Base-by-base conservation (phyloP, 2,888 invertebrate genomes). In the Dinocampus coccinellae region DNA sequence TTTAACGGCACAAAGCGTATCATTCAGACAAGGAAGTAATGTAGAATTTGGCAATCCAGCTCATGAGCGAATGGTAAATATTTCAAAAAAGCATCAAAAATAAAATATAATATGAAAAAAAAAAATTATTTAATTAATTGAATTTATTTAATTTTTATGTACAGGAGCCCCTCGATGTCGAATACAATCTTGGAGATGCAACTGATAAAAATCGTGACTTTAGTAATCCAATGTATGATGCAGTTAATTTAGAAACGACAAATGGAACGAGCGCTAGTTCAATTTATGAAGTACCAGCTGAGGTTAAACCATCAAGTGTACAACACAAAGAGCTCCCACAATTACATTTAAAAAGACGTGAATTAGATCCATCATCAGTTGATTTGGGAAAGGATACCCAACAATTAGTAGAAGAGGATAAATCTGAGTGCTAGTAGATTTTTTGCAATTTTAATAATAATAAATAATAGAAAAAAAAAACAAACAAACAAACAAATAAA, bases 141-240 rank as follows among this genome's bases (percentile, higher is more conserved):
- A n/a, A 9, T 36, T 9, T 24, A 36, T 13, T 10, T 34, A 63
- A n/a, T 73, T 63, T 10, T 64, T 34, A 60, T 33, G 75, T 70
- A 10, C 64, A 88, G 89, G 92, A 92, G 85, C 92, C 93, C 10
- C 88, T 93, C 39, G 95, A 95, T 83, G 92, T 92, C 52, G 95
- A 94, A 72, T 95, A 95, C 88, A 93, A 91, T 82, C 88, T 96
- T 81, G 94, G 94, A 81, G 94, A 95, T 75, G 91, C 93, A 2
- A 90, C 90, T 79, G 91, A 92, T 79, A 96, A 95, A 88, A 93
- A 93, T 71, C 90, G 97, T 66, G 98, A 99, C 88, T 99, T 99
- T 90, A 95, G 96, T 83, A 99, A 99, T 89, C 98, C 98, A 61
- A 97, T 98, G 95, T 99, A 98, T 88, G 98, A 99, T 84, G 96